Evolutionary conservation across 2,113 vertebrate genomes (phyloP).

Genomic region (Dipodomys merriami): DNA sequence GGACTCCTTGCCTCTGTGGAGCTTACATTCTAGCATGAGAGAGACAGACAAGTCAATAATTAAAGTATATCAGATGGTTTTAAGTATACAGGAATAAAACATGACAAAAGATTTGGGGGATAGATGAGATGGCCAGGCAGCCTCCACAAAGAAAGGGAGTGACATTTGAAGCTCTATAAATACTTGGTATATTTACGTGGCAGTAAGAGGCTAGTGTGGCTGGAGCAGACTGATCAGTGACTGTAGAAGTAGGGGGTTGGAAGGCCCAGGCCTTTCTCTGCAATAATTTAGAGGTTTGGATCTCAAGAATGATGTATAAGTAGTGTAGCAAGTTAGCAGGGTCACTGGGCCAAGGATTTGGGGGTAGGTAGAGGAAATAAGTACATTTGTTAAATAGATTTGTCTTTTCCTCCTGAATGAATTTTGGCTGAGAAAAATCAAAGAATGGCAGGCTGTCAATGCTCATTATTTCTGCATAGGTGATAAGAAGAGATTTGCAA

Average conservation of each 20-base stretch:
- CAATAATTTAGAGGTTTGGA: background rate
- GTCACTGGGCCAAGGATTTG: background rate
- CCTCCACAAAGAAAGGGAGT: background rate
- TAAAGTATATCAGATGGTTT: slow-evolving; percentile 6
- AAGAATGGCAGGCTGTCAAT: background rate
- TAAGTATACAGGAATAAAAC: background rate
- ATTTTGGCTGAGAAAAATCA: background rate
- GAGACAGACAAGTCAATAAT: background rate
- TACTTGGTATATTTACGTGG: background rate
- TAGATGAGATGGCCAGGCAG: too few relatives aligned
- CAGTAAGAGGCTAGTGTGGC: background rate
- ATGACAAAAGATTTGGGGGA: background rate
- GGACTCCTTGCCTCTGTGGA: background rate
- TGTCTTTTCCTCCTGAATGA: background rate
- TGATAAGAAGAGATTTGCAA: background rate
- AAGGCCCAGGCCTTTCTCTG: background rate
- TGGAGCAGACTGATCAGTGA: background rate
- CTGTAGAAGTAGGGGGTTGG: background rate
- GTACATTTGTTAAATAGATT: background rate
- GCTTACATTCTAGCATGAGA: background rate
- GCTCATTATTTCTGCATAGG: background rate
- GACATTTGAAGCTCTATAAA: background rate
- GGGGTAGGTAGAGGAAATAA: too few relatives aligned
- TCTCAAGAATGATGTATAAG: background rate
- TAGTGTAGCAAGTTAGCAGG: background rate